Base-by-base conservation (phyloP, 2,888 invertebrate genomes). In the Oasisia sp. region DNA sequence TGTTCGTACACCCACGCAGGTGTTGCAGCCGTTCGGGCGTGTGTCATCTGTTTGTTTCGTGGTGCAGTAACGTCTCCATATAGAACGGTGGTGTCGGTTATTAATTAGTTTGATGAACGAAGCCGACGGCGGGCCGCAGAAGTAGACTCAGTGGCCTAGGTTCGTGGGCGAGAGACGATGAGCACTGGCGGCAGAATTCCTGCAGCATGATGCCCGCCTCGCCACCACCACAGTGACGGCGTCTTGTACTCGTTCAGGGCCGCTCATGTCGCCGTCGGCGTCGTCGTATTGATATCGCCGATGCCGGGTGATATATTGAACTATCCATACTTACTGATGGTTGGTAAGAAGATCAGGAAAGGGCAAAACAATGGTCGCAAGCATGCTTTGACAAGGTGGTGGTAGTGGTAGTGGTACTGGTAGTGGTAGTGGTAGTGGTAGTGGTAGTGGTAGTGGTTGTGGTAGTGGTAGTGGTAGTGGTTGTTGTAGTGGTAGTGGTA, bases 11-110 rank as follows among this genome's bases (percentile, higher is more conserved):
- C 74, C 19, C n/a, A n/a, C 27, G n/a, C 74, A 27, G 27, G 27
- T 74, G 27, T 7, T n/a, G 27, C 74, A 27, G 74, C 74, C 27
- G 74, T 27, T 2, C 27, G n/a, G 27, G 74, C 74, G 5, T n/a
- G 74, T 74, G 74, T 74, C 74, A 74, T 7, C 27, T 74, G 74
- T 74, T 74, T 74, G 74, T 74, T 74, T 74, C 14, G 74, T 50
- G 12, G 9, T 50, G 50, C 14, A 11, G 50, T 50, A 74, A 19
- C 74, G 27, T 74, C n/a, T 19, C n/a, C 0, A 50, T 50, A 50
- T 50, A 50, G 50, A 74, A 74, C 74, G n/a, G 74, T 74, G 74
- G 74, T 74, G 74, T n/a, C 74, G n/a, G 74, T 74, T 74, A 74
- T 74, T 74, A n/a, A 74, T 74, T 74, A 50, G 50, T 50, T 11